Conservation (phyloP, 1,140 invertebrate genomes). For the Bilobella aurantiaca region DNA sequence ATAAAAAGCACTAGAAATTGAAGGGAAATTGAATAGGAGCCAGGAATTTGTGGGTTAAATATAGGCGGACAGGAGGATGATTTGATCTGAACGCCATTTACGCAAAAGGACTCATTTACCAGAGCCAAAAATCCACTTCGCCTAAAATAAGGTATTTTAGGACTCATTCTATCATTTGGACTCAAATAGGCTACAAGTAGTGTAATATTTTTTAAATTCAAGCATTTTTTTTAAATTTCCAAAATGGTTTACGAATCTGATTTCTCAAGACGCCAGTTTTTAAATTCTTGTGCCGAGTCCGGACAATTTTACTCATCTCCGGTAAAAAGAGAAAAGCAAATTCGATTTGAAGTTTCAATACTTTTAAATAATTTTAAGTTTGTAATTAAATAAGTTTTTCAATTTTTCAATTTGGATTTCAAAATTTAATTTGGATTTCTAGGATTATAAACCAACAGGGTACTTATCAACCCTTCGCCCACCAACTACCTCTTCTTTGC, state of each 20-base stretch:
- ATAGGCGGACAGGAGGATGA: not conserved
- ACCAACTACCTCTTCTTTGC: not conserved
- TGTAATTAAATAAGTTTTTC: too few relatives aligned
- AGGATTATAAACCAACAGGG: not conserved
- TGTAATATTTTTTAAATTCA: too few relatives aligned
- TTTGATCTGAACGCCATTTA: not conserved
- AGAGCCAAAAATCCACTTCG: too few relatives aligned
- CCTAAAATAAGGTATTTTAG: too few relatives aligned
- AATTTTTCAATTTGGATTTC: too few relatives aligned
- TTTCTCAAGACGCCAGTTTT: not conserved
- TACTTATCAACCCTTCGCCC: not conserved
- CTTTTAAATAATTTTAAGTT: too few relatives aligned
- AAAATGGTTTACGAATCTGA: constrained; percentile 3
- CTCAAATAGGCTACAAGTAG: too few relatives aligned
- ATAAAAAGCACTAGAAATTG: not conserved
- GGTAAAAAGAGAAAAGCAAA: not conserved
- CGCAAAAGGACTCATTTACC: not conserved
- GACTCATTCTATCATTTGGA: too few relatives aligned
- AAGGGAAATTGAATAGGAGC: not conserved
- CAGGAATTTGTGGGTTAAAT: not conserved
- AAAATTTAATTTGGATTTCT: not conserved
- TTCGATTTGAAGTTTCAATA: too few relatives aligned
- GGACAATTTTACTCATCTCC: not conserved
- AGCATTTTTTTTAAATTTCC: too few relatives aligned
- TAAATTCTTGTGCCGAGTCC: not conserved